A percentile compares a stretch with the other conserved stretches of the same genome.
Evolutionary conservation across 2,113 vertebrate species (phyloP).

Genomic region (Neolamprologus longior): DNA sequence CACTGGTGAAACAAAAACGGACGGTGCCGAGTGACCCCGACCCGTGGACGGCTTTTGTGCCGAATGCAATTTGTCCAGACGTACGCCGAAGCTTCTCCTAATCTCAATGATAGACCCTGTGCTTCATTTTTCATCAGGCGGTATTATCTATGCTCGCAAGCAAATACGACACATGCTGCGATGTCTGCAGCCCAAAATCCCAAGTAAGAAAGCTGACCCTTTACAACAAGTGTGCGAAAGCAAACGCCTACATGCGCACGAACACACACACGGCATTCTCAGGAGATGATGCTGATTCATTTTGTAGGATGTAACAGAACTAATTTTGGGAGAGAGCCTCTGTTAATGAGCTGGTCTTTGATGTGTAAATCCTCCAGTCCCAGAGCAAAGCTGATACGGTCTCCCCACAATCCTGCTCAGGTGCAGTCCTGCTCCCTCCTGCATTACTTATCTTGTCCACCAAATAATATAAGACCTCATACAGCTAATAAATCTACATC

Average conservation of each 20-base stretch:
- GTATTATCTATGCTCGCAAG: constrained; percentile 18
- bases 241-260: neutral
- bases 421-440: constrained; percentile 24
- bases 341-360: constrained; percentile 64
- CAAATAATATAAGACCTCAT: neutral
- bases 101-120: constrained; percentile 7
- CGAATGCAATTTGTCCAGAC: constrained; percentile 38
- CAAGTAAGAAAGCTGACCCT: constrained; percentile 7
- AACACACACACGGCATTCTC: neutral
- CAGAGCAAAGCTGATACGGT: constrained; percentile 40
- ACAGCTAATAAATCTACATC: constrained; percentile 2
- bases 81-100: constrained; percentile 1
- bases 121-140: constrained; percentile 35
- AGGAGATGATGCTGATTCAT: constrained; percentile 30
- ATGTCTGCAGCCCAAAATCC: constrained; percentile 22
- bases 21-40: neutral
- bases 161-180: constrained; percentile 13
- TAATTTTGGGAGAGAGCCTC: constrained; percentile 54
- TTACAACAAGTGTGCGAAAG: neutral
- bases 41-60: neutral
- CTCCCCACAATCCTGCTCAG: constrained; percentile 44
- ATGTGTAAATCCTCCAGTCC: constrained; percentile 64
- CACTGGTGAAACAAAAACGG: constrained; percentile 1
- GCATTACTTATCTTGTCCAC: constrained; percentile 40
- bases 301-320: constrained; percentile 52